A percentile compares a stretch with the other conserved stretches of the same genome.
Conservation (phyloP, 2,797 vertebrate genomes). For the Chelon auratus region DNA sequence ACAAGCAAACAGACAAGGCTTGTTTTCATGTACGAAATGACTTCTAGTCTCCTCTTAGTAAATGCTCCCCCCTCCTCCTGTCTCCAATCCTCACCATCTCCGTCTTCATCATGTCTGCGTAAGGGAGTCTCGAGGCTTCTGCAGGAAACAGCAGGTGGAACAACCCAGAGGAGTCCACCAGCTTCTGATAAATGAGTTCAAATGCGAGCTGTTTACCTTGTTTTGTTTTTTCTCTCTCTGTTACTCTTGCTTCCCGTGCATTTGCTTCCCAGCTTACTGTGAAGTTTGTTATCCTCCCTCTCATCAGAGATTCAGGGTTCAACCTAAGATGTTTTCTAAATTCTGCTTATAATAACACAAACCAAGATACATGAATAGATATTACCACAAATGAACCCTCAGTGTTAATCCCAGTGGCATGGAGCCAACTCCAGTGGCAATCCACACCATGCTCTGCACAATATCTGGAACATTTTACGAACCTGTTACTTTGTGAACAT, state of each 20-base stretch:
- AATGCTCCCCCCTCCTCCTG: neutral
- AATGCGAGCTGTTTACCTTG: constrained; percentile 26
- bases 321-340: constrained; percentile 18
- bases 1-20: constrained; percentile 19
- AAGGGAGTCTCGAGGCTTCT: constrained; percentile 21
- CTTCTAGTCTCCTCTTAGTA: constrained; percentile 7
- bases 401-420: constrained; percentile 12
- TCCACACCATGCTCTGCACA: neutral
- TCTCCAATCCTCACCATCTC: constrained; percentile 24
- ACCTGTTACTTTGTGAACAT: neutral
- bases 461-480: neutral
- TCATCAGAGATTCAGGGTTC: constrained; percentile 29
- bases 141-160: constrained; percentile 39
- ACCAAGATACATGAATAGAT: constrained; percentile 2
- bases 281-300: constrained; percentile 1
- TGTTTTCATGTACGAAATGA: constrained; percentile 23
- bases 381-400: constrained; percentile 10
- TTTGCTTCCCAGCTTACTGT: constrained; percentile 13
- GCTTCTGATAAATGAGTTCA: constrained; percentile 42
- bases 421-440: constrained; percentile 1
- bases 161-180: constrained; percentile 36
- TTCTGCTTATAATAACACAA: constrained; percentile 25
- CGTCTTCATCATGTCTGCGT: constrained; percentile 21
- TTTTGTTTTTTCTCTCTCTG: neutral
- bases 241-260: neutral